phyloP scores from a whole-genome alignment of 2,113 vertebrate species.

The Oreochromis tanganicae region DNA sequence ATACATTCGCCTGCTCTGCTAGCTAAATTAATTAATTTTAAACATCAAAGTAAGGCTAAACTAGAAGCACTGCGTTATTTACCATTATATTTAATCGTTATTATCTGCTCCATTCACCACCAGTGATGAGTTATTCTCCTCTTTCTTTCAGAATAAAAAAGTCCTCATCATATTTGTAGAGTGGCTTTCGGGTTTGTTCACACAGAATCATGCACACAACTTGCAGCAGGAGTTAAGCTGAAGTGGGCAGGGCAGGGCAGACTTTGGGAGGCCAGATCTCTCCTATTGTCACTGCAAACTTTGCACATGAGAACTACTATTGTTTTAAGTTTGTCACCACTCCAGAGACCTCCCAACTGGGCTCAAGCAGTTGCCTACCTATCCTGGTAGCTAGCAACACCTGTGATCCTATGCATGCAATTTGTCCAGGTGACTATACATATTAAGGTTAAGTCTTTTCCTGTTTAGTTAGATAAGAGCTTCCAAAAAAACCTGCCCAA shows the following conservation, averaged over 20 bases:
- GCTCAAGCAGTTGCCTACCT: background rate
- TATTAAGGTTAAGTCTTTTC: background rate
- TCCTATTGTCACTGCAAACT: background rate
- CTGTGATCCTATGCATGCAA: background rate
- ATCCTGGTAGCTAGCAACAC: background rate
- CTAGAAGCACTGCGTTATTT: background rate
- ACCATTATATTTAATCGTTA: background rate
- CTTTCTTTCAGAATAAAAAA: background rate
- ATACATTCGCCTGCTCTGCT: background rate
- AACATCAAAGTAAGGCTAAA: background rate
- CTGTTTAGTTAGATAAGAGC: background rate
- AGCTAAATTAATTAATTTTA: background rate
- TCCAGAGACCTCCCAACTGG: background rate
- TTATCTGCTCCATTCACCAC: background rate
- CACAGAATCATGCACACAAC: background rate
- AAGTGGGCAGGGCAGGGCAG: no score
- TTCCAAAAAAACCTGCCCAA: background rate
- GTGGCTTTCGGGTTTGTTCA: background rate
- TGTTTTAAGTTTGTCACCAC: background rate
- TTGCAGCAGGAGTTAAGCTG: background rate
- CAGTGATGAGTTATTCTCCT: background rate
- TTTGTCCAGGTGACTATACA: background rate
- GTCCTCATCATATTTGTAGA: background rate
- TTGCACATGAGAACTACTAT: background rate
- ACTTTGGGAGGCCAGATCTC: background rate